These are phyloP conservation scores for Ruditapes philippinarum DNA, from an alignment of 1,140 invertebrate species.

Conservation along the genomic window DNA sequence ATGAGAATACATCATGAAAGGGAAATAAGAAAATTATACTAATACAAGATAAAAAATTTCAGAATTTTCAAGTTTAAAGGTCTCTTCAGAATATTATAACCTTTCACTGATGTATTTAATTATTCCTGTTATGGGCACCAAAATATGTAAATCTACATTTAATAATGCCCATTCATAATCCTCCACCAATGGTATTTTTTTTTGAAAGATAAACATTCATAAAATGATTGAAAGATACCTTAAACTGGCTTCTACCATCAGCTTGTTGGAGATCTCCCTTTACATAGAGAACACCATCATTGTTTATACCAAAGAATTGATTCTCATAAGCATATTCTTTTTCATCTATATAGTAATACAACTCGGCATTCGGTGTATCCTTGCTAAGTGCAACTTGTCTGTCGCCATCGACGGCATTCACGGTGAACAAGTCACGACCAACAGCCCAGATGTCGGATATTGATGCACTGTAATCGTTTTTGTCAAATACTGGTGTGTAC, in stretches of 20 bases:
- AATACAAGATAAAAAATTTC: too few species aligned
- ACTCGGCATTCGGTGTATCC: conserved; percentile 73
- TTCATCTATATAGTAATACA: conserved; percentile 63
- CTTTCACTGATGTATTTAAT: too few species aligned
- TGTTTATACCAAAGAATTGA: conserved; percentile 46
- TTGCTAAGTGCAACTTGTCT: conserved; percentile 23
- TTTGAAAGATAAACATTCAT: too few species aligned
- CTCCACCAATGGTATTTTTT: too few species aligned
- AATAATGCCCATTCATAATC: too few species aligned
- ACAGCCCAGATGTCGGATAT: conserved; percentile 46
- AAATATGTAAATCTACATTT: too few species aligned
- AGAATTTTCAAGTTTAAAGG: too few species aligned
- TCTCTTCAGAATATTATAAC: too few species aligned
- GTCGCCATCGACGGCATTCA: conserved; percentile 68
- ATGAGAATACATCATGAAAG: too few species aligned
- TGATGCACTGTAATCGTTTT: conserved; percentile 13
- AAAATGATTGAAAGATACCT: too few species aligned
- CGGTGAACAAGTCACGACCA: conserved; percentile 52
- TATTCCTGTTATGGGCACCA: too few species aligned
- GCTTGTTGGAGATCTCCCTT: conserved; percentile 9
- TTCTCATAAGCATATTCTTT: background rate
- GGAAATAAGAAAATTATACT: too few species aligned
- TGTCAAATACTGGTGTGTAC: conserved; percentile 85
- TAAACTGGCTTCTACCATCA: conserved; percentile 17
- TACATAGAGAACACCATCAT: conserved; percentile 49